A percentile compares a stretch with the other conserved stretches of the same genome.
phyloP scores from a whole-genome alignment of 2,888 invertebrate genomes.

The Liodrosophila aerea region DNA sequence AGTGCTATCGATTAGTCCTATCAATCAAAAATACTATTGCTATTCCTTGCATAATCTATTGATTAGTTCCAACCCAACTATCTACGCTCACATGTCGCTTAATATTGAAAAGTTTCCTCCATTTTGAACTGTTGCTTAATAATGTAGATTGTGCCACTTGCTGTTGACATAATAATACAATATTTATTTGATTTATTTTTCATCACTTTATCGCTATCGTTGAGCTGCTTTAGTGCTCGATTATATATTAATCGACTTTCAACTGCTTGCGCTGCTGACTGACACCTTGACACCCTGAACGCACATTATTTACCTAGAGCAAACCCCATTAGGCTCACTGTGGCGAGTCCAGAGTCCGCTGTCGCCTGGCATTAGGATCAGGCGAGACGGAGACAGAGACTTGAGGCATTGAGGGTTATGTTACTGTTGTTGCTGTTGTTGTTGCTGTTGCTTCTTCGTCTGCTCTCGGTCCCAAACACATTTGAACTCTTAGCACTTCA shows the following conservation, averaged over 20 bases:
- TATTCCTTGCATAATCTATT: no score
- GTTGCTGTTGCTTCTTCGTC: slow-evolving; percentile 10
- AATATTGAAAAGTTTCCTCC: no score
- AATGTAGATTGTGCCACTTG: no score
- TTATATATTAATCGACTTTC: slow-evolving; percentile 28
- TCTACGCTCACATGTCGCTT: no score
- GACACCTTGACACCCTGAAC: slow-evolving; percentile 1
- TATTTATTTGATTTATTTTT: not conserved
- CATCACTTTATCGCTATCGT: not conserved
- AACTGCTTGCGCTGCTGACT: slow-evolving; percentile 2
- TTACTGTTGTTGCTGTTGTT: not conserved
- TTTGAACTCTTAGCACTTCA: slow-evolving; percentile 75
- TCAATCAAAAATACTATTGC: no score
- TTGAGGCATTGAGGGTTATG: not conserved
- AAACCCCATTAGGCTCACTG: slow-evolving; percentile 1
- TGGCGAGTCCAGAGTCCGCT: not conserved
- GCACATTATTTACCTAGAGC: slow-evolving; percentile 21
- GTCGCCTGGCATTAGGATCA: slow-evolving; percentile 41
- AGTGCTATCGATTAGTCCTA: no score
- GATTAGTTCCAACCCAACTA: no score
- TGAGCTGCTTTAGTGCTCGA: slow-evolving; percentile 6
- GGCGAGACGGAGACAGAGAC: not conserved
- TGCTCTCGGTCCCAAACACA: slow-evolving; percentile 44
- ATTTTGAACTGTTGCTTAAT: no score
- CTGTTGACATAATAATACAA: no score